Conservation (phyloP, 2,888 invertebrate species). For the Linnaemya vulpina region DNA sequence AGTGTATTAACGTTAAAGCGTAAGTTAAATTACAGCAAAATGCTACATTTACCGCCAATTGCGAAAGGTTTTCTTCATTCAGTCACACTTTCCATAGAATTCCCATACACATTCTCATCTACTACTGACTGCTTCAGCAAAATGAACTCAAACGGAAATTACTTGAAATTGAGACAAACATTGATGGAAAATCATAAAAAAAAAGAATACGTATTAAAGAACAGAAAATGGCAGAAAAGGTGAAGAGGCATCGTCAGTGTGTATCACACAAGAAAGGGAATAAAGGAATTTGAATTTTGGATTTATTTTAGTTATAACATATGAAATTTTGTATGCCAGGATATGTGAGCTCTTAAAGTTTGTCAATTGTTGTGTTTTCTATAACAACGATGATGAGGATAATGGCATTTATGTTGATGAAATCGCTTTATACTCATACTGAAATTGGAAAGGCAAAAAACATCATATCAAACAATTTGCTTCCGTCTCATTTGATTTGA, state of each 20-base stretch:
- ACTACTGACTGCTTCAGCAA: neutral
- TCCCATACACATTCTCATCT: neutral
- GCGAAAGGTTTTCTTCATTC: slow-evolving; percentile 37
- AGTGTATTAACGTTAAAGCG: slow-evolving; percentile 56
- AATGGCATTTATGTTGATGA: slow-evolving; percentile 41
- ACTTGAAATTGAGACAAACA: slow-evolving; percentile 76
- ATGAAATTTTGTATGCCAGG: slow-evolving; percentile 4
- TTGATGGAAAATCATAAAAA: slow-evolving; percentile 64
- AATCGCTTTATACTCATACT: slow-evolving; percentile 21
- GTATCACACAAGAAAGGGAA: neutral
- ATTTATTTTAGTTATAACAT: slow-evolving; percentile 8
- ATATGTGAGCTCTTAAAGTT: slow-evolving; percentile 71
- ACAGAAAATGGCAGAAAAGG: neutral
- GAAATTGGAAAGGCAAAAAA: slow-evolving; percentile 37
- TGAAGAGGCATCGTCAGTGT: slow-evolving; percentile 5
- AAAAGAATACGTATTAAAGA: slow-evolving; percentile 11
- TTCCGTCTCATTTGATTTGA: slow-evolving; percentile 81
- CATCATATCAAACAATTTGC: slow-evolving; percentile 80
- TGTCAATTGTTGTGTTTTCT: slow-evolving; percentile 75
- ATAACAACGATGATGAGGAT: slow-evolving; percentile 52
- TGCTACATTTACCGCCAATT: slow-evolving; percentile 74
- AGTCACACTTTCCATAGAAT: neutral
- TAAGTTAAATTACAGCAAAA: slow-evolving; percentile 71
- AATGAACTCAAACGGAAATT: slow-evolving; percentile 79
- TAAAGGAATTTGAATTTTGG: slow-evolving; percentile 42